These are phyloP conservation scores for Drosophila buzzatii DNA, from an alignment of 2,888 invertebrate genomes.

Conservation along the genomic window DNA sequence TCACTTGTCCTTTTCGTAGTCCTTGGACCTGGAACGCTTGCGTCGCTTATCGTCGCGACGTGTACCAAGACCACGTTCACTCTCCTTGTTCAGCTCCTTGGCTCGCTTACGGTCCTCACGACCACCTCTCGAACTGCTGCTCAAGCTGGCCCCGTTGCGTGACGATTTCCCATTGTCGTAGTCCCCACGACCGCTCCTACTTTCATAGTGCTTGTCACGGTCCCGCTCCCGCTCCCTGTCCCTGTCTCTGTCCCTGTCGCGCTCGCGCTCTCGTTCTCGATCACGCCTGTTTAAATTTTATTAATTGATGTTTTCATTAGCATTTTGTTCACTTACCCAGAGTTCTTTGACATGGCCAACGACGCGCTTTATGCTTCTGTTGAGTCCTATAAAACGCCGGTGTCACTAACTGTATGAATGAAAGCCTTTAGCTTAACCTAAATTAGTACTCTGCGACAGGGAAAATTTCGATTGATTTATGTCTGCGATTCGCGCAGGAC, in stretches of 20 bases:
- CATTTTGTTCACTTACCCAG: constrained; percentile 57
- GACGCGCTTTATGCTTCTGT: constrained; percentile 5
- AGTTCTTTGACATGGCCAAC: constrained; percentile 64
- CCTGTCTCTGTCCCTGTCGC: constrained; percentile 44
- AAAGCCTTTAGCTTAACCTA: not conserved
- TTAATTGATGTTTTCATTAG: not conserved
- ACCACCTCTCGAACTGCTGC: constrained; percentile 49
- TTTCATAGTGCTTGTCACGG: constrained; percentile 75
- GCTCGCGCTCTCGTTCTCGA: constrained; percentile 60
- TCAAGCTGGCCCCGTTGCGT: constrained; percentile 68
- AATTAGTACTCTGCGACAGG: not conserved
- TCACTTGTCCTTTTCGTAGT: constrained; percentile 82
- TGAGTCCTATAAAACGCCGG: constrained; percentile 28
- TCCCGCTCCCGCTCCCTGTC: constrained; percentile 76
- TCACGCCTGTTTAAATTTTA: constrained; percentile 44
- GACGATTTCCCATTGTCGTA: constrained; percentile 74
- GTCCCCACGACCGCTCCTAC: constrained; percentile 51
- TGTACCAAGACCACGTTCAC: constrained; percentile 45
- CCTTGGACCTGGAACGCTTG: constrained; percentile 79
- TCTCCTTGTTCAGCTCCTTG: constrained; percentile 61
- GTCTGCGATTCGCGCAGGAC: not conserved
- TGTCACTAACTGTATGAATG: constrained; percentile 6
- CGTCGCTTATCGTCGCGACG: constrained; percentile 82
- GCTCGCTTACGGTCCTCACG: constrained; percentile 80
- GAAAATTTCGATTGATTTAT: not conserved